Evolutionary conservation across 1,140 invertebrate genomes (phyloP), one percentile per base, ranked within the genome.

Genomic region (Zaprionus camerounensis): DNA sequence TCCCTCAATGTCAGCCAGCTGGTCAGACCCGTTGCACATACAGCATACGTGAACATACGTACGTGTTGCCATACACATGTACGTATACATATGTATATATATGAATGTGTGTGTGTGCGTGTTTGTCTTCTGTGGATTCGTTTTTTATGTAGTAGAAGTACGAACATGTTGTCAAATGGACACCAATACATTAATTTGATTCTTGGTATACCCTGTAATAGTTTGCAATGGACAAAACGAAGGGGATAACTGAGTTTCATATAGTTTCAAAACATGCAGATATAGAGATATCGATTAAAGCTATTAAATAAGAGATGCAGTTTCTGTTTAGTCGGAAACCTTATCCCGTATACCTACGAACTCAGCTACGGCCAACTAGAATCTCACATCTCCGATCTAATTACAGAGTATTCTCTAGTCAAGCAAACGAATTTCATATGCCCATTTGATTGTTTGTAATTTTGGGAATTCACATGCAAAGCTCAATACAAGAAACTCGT

Each of bases 111-210:
- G 0, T 31, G 20, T 46, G 41, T 46, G n/a, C 15, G 3, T 51
- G 46, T 24, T 2, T 49, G 46, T 22, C 7, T 17, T 49, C 41
- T 22, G 41, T 44, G 41, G 7, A 49, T 49, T 49, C 20, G 20
- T 49, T 49, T 51, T 51, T 51, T 51, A 13, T 51, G n/a, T 46
- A 46, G 41, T 17, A 46, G n/a, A 46, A 51, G 20, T 46, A 51
- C 46, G 12, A 24, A 51, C 46, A 51, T 51, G 46, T 13, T 51
- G 46, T 24, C 46, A 51, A 51, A 13, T 22, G 46, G 11, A 20
- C 20, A 6, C 20, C 22, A 24, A 51, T 51, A 51, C 20, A 51
- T 51, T 17, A 51, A 24, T 24, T 51, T 4, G 20, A 24, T 24
- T 22, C 46, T 13, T 20, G 17, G 0, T 22, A 51, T 51, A 13